Evolutionary conservation across 1,140 invertebrate species (phyloP).

Genomic region (Monomorium pharaonis): DNA sequence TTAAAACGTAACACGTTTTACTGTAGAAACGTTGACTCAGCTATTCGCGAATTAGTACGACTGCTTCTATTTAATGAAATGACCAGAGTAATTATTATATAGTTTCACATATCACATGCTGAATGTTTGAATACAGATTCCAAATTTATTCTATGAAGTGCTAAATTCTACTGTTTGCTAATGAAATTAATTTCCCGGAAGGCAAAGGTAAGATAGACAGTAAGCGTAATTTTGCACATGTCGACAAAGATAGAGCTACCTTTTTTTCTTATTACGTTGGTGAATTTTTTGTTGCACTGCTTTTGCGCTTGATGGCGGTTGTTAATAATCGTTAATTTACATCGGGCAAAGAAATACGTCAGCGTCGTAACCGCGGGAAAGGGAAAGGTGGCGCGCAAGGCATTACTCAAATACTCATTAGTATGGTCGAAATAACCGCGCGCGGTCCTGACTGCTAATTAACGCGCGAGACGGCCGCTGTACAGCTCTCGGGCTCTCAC

Average conservation of each 20-base stretch:
- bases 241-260: too few relatives aligned
- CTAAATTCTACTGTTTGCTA: neutral
- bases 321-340: slow-evolving; percentile 81
- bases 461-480: slow-evolving; percentile 75
- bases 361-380: slow-evolving; percentile 46
- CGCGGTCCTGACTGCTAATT: slow-evolving; percentile 79
- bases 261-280: neutral
- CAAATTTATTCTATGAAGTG: neutral
- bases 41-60: slow-evolving; percentile 68
- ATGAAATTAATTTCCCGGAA: neutral
- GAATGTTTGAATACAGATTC: neutral
- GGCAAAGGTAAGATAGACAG: neutral
- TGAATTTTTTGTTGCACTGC: slow-evolving; percentile 11
- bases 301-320: slow-evolving; percentile 21
- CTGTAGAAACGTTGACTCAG: slow-evolving; percentile 70
- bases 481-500: slow-evolving; percentile 25
- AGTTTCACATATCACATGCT: neutral
- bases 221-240: neutral
- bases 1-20: slow-evolving; percentile 58
- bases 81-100: slow-evolving; percentile 8
- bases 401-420: slow-evolving; percentile 84
- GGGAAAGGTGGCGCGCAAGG: slow-evolving; percentile 67
- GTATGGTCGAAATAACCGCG: slow-evolving; percentile 80
- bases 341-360: slow-evolving; percentile 74
- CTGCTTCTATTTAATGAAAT: slow-evolving; percentile 46